These are phyloP conservation scores for Ceyx cyanopectus DNA, from an alignment of 2,113 vertebrate genomes.

Conservation along the genomic window DNA sequence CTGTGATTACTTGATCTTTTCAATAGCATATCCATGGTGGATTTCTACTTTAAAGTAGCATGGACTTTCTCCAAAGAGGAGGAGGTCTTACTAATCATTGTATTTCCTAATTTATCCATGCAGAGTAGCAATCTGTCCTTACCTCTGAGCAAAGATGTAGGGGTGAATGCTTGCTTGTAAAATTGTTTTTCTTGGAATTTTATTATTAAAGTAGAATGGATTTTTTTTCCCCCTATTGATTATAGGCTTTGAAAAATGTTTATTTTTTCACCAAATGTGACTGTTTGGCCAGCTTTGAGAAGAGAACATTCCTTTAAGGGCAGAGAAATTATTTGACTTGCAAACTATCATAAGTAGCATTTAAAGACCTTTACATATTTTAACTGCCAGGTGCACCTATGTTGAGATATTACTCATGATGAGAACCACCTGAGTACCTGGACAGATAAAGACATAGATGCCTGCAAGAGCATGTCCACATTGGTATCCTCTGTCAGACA, in stretches of 20 bases:
- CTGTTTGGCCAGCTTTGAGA: slow-evolving; percentile 30
- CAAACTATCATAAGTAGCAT: neutral
- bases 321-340: slow-evolving; percentile 12
- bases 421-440: neutral
- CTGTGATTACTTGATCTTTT: too few relatives aligned
- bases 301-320: slow-evolving; percentile 43
- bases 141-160: too few relatives aligned
- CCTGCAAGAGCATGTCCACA: neutral
- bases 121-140: too few relatives aligned
- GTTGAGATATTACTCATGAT: neutral
- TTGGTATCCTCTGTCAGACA: neutral
- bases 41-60: too few relatives aligned
- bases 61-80: too few relatives aligned
- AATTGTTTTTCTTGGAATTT: slow-evolving; percentile 61
- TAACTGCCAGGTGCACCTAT: neutral
- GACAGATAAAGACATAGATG: neutral
- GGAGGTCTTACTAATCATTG: too few relatives aligned
- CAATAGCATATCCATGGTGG: too few relatives aligned
- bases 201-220: slow-evolving; percentile 17
- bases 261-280: slow-evolving; percentile 41
- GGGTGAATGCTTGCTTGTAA: slow-evolving; percentile 43
- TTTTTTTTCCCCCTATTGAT: slow-evolving; percentile 14
- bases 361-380: slow-evolving; percentile 7
- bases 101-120: too few relatives aligned
- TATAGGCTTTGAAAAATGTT: slow-evolving; percentile 51